Conservation (phyloP, 2,888 invertebrate species). For the Coleophora deauratella region DNA sequence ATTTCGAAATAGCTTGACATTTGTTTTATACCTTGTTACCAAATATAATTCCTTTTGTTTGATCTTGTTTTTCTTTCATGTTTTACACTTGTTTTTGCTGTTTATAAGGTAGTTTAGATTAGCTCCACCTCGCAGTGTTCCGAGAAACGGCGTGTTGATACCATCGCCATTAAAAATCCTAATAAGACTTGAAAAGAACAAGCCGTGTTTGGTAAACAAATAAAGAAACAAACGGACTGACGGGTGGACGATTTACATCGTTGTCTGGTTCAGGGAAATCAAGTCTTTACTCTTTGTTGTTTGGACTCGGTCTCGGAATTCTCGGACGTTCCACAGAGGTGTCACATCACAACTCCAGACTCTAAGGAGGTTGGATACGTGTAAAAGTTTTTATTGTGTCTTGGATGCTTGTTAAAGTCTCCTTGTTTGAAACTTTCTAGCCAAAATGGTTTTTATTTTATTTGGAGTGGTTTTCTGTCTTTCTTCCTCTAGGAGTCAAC, state of each 20-base stretch:
- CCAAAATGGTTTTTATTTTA: too few relatives aligned
- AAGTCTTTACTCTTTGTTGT: conserved; percentile 32
- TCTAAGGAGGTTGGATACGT: conserved; percentile 19
- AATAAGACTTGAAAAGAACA: background rate
- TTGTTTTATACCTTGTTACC: too few relatives aligned
- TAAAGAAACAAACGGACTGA: conserved; percentile 28
- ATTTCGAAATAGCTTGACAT: too few relatives aligned
- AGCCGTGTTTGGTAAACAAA: conserved; percentile 18
- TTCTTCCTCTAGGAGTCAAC: too few relatives aligned
- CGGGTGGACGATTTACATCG: conserved; percentile 44
- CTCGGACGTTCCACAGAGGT: conserved; percentile 34
- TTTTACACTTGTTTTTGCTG: too few relatives aligned
- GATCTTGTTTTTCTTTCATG: too few relatives aligned
- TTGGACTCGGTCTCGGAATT: conserved; percentile 34
- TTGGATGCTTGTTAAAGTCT: background rate
- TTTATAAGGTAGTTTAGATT: too few relatives aligned
- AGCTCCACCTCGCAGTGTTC: too few relatives aligned
- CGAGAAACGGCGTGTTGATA: background rate
- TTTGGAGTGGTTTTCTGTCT: too few relatives aligned
- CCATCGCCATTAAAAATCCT: background rate
- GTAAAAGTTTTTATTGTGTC: background rate
- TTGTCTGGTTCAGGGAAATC: conserved; percentile 44
- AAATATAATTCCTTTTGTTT: too few relatives aligned
- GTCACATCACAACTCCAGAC: conserved; percentile 31
- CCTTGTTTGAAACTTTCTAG: background rate